Base-by-base conservation (phyloP, 2,113 vertebrate species). In the Apus apus region DNA sequence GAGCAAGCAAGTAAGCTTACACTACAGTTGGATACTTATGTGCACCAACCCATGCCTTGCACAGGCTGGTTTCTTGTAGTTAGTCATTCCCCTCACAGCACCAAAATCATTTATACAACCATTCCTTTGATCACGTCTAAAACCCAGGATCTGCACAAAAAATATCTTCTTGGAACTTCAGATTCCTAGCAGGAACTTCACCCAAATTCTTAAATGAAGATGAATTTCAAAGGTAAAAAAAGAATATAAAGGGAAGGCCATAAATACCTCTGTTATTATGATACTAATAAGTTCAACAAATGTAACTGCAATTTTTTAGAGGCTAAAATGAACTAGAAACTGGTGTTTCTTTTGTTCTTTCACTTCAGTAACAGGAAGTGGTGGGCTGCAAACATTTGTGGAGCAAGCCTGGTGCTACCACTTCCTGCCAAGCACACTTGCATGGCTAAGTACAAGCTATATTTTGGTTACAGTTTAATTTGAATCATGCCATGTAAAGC, bases 311-410 rank as follows among this genome's bases (percentile, higher is more conserved):
- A 90, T 65, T n/a, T 85, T 89, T 43, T 36, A 54, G 53, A 80
- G 60, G 76, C 87, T 58, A 88, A 93, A 74, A 60, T 18, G 16
- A 82, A 91, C 56, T 29, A 87, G 50, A 84, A 51, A 57, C 48
- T 67, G 54, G 72, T 22, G 34, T 60, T 95, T 87, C 96, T 89
- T 96, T 91, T 89, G 64, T 77, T 97, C 74, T 87, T 91, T 73
- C 76, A n/a, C 67, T 81, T 85, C 85, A 70, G 90, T 12, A 87
- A 84, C 72, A 98, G 97, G 95, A 97, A 98, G 91, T 65, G 87
- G 94, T 83, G 78, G 95, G 76, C 77, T 73, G 79, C 96, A 93
- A 48, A 36, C 23, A 19, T n/a, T 85, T 20, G 72, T 30, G 58
- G 73, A 38, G 23, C 62, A 50, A 86, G 85, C 70, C 72, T 76